These are phyloP conservation scores for Gorilla gorilla DNA, from an alignment of 2,113 vertebrate species.

Conservation along the genomic window DNA sequence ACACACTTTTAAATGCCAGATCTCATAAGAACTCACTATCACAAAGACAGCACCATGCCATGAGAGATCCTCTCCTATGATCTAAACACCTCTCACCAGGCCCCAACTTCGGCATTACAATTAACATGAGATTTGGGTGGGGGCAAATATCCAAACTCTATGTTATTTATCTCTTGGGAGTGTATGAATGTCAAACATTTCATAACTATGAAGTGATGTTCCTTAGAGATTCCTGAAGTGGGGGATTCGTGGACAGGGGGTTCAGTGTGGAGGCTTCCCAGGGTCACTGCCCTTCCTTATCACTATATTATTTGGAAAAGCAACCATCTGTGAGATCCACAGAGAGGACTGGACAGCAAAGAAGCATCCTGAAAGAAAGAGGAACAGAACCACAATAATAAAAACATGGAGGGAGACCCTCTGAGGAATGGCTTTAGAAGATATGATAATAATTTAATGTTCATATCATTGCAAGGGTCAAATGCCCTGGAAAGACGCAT, in stretches of 20 bases:
- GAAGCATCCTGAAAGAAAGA: not conserved
- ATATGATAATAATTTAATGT: not conserved
- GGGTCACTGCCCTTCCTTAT: not conserved
- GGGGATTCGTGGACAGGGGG: rapidly evolving
- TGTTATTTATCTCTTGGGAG: not conserved
- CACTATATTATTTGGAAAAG: not conserved
- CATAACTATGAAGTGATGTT: not conserved
- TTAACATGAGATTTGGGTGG: no score
- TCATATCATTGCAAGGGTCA: not conserved
- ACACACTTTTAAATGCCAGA: no score
- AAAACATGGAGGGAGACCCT: rapidly evolving
- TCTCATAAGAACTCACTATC: no score
- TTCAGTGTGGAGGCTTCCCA: no score
- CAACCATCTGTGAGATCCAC: not conserved
- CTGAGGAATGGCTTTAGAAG: not conserved
- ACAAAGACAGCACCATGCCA: no score
- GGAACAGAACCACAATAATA: not conserved
- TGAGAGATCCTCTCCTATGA: no score
- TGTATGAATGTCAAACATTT: not conserved
- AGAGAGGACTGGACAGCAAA: not conserved
- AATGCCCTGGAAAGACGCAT: not conserved
- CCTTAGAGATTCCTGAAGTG: not conserved
- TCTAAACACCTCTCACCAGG: no score
- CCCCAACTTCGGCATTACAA: no score
- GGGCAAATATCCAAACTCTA: no score